phyloP scores from a whole-genome alignment of 2,797 vertebrate species.

The Momotus momota region DNA sequence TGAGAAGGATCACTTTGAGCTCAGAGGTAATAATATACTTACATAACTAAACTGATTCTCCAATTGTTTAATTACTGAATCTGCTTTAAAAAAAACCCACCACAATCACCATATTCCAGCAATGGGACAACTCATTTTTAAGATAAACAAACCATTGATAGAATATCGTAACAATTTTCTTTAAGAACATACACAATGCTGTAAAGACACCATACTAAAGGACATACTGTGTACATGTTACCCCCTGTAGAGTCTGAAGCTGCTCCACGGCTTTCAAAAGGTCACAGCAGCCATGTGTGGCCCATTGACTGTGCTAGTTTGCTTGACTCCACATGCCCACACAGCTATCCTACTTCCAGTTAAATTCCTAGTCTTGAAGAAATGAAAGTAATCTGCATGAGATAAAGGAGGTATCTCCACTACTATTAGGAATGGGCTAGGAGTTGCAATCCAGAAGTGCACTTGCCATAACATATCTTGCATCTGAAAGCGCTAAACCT shows the following conservation, averaged over 20 bases:
- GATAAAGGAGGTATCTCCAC: neutral
- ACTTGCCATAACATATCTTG: neutral
- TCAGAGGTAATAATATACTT: neutral
- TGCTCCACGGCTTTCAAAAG: neutral
- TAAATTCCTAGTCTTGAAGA: neutral
- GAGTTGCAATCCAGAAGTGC: neutral
- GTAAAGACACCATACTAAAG: neutral
- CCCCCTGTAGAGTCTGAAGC: rapidly evolving
- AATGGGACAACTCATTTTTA: neutral
- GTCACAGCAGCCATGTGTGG: neutral
- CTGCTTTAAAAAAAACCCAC: neutral
- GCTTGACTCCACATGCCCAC: neutral
- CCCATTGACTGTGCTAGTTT: neutral
- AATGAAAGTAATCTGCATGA: neutral
- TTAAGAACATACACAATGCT: neutral
- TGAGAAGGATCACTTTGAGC: slow-evolving; percentile 21
- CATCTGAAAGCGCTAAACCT: neutral
- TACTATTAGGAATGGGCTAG: neutral
- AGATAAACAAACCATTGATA: neutral
- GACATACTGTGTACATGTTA: too few relatives aligned
- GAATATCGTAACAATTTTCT: neutral
- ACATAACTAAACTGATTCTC: slow-evolving; percentile 13
- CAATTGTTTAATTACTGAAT: neutral
- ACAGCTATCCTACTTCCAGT: neutral
- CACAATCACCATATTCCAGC: neutral